Evolutionary conservation across 2,888 invertebrate genomes (phyloP).

Genomic region (Eupeodes luniger): DNA sequence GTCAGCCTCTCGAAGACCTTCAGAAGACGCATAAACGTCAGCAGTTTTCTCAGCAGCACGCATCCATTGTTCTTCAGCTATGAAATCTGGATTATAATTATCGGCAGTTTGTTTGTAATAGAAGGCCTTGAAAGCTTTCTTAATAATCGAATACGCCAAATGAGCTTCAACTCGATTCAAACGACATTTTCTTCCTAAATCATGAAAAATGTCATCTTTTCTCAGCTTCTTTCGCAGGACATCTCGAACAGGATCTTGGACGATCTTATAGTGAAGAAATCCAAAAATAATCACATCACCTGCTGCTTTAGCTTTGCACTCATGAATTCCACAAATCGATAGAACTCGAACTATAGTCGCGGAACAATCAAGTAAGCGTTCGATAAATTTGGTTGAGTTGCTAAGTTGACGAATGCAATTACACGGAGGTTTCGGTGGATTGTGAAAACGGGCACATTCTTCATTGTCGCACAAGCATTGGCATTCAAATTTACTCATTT

Average conservation of each 20-base stretch:
- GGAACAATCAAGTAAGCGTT: constrained; percentile 81
- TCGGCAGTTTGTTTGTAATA: constrained; percentile 80
- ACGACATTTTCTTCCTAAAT: constrained; percentile 81
- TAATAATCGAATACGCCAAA: constrained; percentile 81
- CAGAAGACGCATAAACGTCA: constrained; percentile 80
- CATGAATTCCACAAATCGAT: constrained; percentile 82
- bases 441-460: constrained; percentile 60
- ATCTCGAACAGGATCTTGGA: constrained; percentile 81
- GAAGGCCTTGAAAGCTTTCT: constrained; percentile 82
- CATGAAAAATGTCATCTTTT: constrained; percentile 81
- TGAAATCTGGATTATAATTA: constrained; percentile 77
- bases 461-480: constrained; percentile 46
- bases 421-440: constrained; percentile 49
- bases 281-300: constrained; percentile 81
- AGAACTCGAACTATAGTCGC: constrained; percentile 81
- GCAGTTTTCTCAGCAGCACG: constrained; percentile 81
- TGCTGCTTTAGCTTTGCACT: constrained; percentile 82
- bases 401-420: constrained; percentile 65
- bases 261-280: constrained; percentile 82
- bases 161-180: constrained; percentile 83
- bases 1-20: constrained; percentile 81
- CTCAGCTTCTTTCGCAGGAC: constrained; percentile 81
- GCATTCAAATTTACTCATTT: constrained; percentile 55
- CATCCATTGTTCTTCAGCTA: constrained; percentile 82
- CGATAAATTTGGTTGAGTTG: constrained; percentile 81